Percentiles rank a stretch among this genome's conserved stretches.
Evolutionary conservation across 2,888 invertebrate species (phyloP).

Genomic region (Empis livida): DNA sequence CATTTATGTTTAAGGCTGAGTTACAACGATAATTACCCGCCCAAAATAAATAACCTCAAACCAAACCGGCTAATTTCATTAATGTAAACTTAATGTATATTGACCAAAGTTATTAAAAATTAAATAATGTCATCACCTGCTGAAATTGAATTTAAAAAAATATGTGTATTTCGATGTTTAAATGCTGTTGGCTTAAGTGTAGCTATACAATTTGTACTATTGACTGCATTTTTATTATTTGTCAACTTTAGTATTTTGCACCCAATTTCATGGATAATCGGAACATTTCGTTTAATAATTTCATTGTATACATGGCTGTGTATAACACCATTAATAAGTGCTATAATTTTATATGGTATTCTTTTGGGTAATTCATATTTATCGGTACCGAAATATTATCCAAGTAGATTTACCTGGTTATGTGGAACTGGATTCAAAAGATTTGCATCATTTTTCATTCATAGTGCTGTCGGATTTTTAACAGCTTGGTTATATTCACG

Average conservation of each 20-base stretch:
- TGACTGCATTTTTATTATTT: conserved; percentile 39
- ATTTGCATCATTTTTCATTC: conserved; percentile 38
- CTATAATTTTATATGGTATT: conserved; percentile 58
- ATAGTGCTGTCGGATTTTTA: conserved; percentile 50
- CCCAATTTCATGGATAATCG: conserved; percentile 50
- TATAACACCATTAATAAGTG: conserved; percentile 46
- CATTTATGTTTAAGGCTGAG: too few species aligned
- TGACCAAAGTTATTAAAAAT: too few species aligned
- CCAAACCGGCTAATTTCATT: background rate
- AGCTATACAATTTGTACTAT: conserved; percentile 40
- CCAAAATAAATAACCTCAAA: conserved; percentile 3
- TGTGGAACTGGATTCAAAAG: conserved; percentile 48
- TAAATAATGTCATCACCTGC: background rate
- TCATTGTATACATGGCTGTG: conserved; percentile 47
- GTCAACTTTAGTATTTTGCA: conserved; percentile 51
- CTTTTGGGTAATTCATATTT: conserved; percentile 58
- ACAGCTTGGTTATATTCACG: conserved; percentile 57
- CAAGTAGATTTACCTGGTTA: conserved; percentile 54
- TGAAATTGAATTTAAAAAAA: conserved; percentile 22
- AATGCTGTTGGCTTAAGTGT: conserved; percentile 47
- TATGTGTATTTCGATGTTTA: conserved; percentile 27
- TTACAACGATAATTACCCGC: too few species aligned
- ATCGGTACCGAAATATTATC: conserved; percentile 44
- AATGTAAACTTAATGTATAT: too few species aligned
- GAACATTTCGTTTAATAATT: conserved; percentile 43